Base-by-base conservation (phyloP, 2,113 vertebrate genomes). In the Microtus richardsoni region DNA sequence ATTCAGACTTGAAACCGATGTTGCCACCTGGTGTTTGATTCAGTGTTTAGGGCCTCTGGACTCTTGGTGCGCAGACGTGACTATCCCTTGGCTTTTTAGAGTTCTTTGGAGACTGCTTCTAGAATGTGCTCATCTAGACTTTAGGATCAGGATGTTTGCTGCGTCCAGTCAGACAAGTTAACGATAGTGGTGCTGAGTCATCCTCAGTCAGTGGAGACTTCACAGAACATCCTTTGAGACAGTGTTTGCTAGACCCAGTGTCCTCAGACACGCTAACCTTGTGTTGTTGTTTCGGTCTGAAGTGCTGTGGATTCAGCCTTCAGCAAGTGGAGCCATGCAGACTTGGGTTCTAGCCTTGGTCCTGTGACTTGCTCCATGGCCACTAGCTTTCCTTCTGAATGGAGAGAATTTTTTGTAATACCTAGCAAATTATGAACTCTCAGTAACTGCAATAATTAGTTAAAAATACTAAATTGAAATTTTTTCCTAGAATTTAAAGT, bases 1-100 rank as follows among this genome's bases (percentile, higher is more conserved):
- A 95, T 94, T 96, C 80, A 75, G 66, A 83, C 66, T 93, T 94
- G 71, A 95, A 95, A 90, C 90, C 60, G 22, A 68, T 91, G n/a
- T 78, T 84, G 60, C n/a, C 39, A 49, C 75, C 58, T 92, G 77
- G 22, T 58, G 58, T 93, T 91, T 91, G 80, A 77, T 84, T 71
- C 90, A 0, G 62, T 68, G 41, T 86, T 91, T 93, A 73, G 62
- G 44, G 44, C 54, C 60, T 95, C 74, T 62, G 49, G 78, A 64
- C 80, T 30, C 62, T 87, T 89, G 33, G 54, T 94, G 79, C 24
- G 33, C 74, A 64, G 78, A 68, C 49, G 19, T 52, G 39, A 68
- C 22, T 68, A 71, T 49, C 9, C 54, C 39, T 91, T 80, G 60
- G 58, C 91, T 95, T 85, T 79, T 74, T 68, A 54, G 39, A 30